Evolutionary conservation across 2,113 vertebrate genomes (phyloP), one percentile per base, ranked within the genome.

Genomic region (Pagrus major): DNA sequence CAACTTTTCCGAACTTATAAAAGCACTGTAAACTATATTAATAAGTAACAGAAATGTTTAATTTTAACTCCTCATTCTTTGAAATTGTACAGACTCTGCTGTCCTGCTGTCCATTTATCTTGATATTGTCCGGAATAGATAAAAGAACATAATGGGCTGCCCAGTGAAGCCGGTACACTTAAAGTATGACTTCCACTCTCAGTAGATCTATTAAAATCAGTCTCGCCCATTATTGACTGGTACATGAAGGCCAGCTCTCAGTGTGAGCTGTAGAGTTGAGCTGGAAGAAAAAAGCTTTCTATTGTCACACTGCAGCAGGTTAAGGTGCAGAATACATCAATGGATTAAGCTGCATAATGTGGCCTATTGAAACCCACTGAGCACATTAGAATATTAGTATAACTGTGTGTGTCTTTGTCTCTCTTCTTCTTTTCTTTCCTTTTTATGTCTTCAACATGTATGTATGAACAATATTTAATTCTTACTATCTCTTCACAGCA

Each of bases 41-140:
- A 76, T 35, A 71, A 23, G 16, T 93, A 31, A 63, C 29, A 35
- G 11, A 66, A 65, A 56, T 58, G 94, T 97, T 76, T 96, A 94
- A 95, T 96, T 95, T 95, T 5, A 78, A 64, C 11, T 8, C 15
- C 3, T 52, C 15, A 23, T 27, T 49, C 18, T 59, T 55, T 56
- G n/a, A 21, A 56, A 81, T 52, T 3, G n/a, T 35, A 18, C 21
- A 4, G 42, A 20, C 44, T 29, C 42, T 49, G 70, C 31, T 49
- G 4, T 35, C 27, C 33, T 46, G 64, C 33, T 51, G 3, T 49
- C 35, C 56, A 60, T 68, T 78, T 46, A 56, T 83, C 47, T 56
- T 61, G 39, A 63, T 52, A 16, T 56, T 21, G 15, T 76, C 16
- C n/a, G 6, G 33, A 68, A 76, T 35, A 8, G 14, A 21, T 46